Evolutionary conservation across 2,888 invertebrate species (phyloP), one percentile per base, ranked within the genome.

Genomic region (Drosophila sordidapex): DNA sequence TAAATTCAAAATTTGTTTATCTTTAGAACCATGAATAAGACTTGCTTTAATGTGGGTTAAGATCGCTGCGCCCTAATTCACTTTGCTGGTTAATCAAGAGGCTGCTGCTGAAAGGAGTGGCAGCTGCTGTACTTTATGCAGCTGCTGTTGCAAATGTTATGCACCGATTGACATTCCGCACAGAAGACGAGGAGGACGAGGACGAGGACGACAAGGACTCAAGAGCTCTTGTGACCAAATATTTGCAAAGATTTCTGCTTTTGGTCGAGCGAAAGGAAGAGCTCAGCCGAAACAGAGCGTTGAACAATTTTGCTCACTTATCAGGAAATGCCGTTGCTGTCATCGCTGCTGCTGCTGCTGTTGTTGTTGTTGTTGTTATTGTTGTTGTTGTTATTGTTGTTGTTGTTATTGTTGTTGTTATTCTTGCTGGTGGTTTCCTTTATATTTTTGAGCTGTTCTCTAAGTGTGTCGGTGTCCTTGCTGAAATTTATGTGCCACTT

Each of bases 401-500:
- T 61, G 25, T 40, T 70, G 38, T 49, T 58, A 27, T 53, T 33
- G 25, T 40, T 38, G 54, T 48, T 53, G 59, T 43, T 48, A 27
- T 31, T 7, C n/a, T 13, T 31, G n/a, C 7, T 56, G 15, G n/a
- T 11, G 40, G 49, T 46, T 25, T 46, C 4, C 15, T 27, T 46
- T 46, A 46, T 46, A 46, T 54, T 68, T 51, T 43, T 53, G 53
- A 73, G 51, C 40, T 63, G 68, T 66, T 57, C 38, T 59, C 66
- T 52, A 74, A 82, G 80, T 82, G 71, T 57, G 40, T 64, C 52
- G 69, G 64, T 83, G 81, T 88, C 84, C 83, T 87, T 83, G 88
- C 64, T 80, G 69, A 74, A 87, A 89, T 89, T 89, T 89, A 87
- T 84, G 87, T 87, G 81, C 80, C 83, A 87, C 89, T 85, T 82